A percentile compares a stretch with the other conserved stretches of the same genome.
phyloP scores from a whole-genome alignment of 2,797 vertebrate genomes.

The Typhlichthys subterraneus region DNA sequence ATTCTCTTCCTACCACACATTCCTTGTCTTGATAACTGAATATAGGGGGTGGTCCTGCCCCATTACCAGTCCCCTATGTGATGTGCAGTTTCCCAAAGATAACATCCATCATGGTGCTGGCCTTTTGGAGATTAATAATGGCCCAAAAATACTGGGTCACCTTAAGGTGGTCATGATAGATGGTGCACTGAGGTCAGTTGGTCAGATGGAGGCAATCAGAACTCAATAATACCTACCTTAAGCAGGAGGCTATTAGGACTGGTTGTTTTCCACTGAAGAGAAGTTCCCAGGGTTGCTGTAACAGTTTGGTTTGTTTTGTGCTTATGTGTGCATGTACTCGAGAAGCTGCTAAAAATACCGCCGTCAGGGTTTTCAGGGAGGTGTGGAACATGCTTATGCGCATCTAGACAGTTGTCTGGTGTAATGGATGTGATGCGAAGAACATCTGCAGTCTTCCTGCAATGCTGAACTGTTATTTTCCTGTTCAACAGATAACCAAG shows the following conservation, averaged over 20 bases:
- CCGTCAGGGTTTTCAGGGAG: slow-evolving; percentile 7
- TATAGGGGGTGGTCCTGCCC: slow-evolving; percentile 45
- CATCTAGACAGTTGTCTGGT: slow-evolving; percentile 29
- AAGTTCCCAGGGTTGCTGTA: slow-evolving; percentile 17
- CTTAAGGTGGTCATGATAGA: slow-evolving; percentile 64
- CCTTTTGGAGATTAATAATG: slow-evolving; percentile 58
- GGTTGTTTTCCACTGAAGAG: slow-evolving; percentile 15
- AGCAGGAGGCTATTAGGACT: slow-evolving; percentile 31
- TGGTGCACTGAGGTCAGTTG: slow-evolving; percentile 62
- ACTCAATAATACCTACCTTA: slow-evolving; percentile 62
- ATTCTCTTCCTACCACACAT: slow-evolving; percentile 9
- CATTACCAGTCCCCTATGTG: slow-evolving; percentile 50
- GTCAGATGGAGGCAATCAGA: slow-evolving; percentile 59
- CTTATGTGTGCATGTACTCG: slow-evolving; percentile 19
- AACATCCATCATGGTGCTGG: slow-evolving; percentile 60
- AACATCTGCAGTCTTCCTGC: slow-evolving; percentile 37
- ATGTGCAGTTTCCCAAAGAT: slow-evolving; percentile 56
- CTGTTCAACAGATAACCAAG: slow-evolving; percentile 15
- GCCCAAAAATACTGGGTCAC: slow-evolving; percentile 37
- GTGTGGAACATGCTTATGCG: slow-evolving; percentile 21
- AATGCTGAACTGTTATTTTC: slow-evolving; percentile 24
- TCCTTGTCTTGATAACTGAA: slow-evolving; percentile 35
- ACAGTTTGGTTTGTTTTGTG: slow-evolving; percentile 27
- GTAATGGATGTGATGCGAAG: slow-evolving; percentile 26
- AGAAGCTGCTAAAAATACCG: slow-evolving; percentile 14